Conservation (phyloP, 2,888 invertebrate genomes). For the Rhamnusium bicolor region DNA sequence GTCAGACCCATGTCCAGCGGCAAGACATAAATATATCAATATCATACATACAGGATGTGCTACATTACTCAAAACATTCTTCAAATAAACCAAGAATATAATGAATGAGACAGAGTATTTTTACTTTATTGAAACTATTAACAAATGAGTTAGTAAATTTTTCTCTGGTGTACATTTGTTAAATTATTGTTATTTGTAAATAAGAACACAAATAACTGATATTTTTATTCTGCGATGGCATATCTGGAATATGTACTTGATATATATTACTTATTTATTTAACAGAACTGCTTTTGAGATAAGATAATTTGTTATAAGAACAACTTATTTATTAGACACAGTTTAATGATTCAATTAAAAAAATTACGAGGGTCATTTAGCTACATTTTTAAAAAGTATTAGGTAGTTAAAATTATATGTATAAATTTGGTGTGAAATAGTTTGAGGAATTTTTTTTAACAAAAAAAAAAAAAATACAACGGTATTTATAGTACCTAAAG, state of each 20-base stretch:
- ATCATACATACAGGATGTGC: not conserved
- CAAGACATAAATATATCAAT: slow-evolving; percentile 12
- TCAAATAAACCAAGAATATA: not conserved
- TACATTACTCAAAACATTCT: slow-evolving; percentile 13
- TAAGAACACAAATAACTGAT: not conserved
- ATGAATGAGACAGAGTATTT: not conserved
- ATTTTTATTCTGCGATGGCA: not conserved
- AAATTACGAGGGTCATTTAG: no score
- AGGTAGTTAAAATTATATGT: no score
- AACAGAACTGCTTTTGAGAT: not conserved
- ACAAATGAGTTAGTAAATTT: not conserved
- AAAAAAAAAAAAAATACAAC: no score
- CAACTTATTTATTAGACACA: not conserved
- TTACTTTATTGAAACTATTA: not conserved
- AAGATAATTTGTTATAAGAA: not conserved
- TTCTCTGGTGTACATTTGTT: not conserved
- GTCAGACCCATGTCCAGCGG: not conserved
- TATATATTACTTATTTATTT: not conserved
- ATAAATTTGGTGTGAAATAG: no score
- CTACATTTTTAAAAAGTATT: no score
- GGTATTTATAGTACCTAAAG: no score
- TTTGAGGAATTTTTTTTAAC: no score
- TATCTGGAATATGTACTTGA: not conserved
- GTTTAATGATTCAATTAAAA: not conserved
- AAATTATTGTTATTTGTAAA: not conserved